Percentiles rank a stretch among this genome's conserved stretches.
These are phyloP conservation scores for Gryllus longicercus DNA, from an alignment of 2,888 invertebrate genomes.

Conservation along the genomic window DNA sequence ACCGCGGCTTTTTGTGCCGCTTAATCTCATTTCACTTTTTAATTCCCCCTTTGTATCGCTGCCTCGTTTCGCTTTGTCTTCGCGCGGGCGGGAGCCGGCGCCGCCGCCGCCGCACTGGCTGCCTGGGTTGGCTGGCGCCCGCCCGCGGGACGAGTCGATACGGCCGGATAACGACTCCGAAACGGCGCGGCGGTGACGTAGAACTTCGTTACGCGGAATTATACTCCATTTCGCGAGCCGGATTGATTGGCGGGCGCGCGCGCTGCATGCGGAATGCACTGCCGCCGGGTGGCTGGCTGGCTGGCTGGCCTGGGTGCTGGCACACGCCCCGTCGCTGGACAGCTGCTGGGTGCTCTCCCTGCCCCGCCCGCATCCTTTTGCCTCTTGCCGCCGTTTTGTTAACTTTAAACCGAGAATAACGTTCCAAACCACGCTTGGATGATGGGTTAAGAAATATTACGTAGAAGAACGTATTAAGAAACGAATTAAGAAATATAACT, in stretches of 20 bases:
- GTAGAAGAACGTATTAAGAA: too few relatives aligned
- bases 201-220: conserved; percentile 1
- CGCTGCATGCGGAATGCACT: neutral
- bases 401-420: too few relatives aligned
- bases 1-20: neutral
- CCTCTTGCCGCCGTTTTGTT: too few relatives aligned
- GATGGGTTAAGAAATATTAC: too few relatives aligned
- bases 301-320: too few relatives aligned
- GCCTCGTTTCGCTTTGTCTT: neutral
- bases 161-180: neutral
- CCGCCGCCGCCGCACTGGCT: neutral
- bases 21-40: conserved; percentile 8
- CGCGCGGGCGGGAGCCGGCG: neutral
- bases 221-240: neutral
- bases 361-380: too few relatives aligned
- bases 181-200: neutral
- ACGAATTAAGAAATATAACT: too few relatives aligned
- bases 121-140: neutral
- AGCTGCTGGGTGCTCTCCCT: too few relatives aligned
- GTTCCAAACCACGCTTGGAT: too few relatives aligned
- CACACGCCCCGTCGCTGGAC: too few relatives aligned
- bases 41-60: neutral
- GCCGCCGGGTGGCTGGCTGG: neutral
- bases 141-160: neutral
- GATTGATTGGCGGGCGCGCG: neutral